A percentile compares a stretch with the other conserved stretches of the same genome.
phyloP scores from a whole-genome alignment of 1,140 invertebrate genomes.

The Trigoniulus corallinus region DNA sequence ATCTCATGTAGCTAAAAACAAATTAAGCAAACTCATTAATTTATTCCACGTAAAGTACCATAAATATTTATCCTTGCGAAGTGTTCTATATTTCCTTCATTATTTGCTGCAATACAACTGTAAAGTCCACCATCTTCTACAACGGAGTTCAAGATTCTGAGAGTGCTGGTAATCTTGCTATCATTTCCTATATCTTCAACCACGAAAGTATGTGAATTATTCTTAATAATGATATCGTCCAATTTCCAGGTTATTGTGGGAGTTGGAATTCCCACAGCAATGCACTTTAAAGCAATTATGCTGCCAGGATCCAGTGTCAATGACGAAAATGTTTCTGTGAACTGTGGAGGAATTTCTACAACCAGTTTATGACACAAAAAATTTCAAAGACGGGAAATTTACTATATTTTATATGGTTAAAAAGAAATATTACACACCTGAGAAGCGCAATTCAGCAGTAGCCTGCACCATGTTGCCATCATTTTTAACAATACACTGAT shows the following conservation, averaged over 20 bases:
- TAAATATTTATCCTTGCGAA: slow-evolving; percentile 67
- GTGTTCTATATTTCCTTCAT: slow-evolving; percentile 39
- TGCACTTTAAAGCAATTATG: slow-evolving; percentile 62
- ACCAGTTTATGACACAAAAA: too few relatives aligned
- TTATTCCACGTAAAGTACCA: slow-evolving; percentile 35
- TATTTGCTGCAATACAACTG: slow-evolving; percentile 29
- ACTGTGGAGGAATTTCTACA: slow-evolving; percentile 2
- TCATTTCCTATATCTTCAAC: slow-evolving; percentile 12
- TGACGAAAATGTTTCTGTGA: slow-evolving; percentile 5
- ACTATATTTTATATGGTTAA: too few relatives aligned
- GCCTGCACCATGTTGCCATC: slow-evolving; percentile 23
- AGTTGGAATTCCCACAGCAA: slow-evolving; percentile 76
- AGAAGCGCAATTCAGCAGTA: slow-evolving; percentile 23
- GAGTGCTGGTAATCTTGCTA: slow-evolving; percentile 26
- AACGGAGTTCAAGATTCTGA: slow-evolving; percentile 39
- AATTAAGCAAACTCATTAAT: neutral
- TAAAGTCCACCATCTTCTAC: slow-evolving; percentile 32
- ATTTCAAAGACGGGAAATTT: too few relatives aligned
- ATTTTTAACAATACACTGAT: slow-evolving; percentile 39
- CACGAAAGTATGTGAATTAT: too few relatives aligned
- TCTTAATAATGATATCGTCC: too few relatives aligned
- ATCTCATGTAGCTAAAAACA: too few relatives aligned
- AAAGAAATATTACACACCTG: slow-evolving; percentile 20
- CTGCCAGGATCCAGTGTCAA: slow-evolving; percentile 56
- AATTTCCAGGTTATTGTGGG: slow-evolving; percentile 89